Base-by-base conservation (phyloP, 2,113 vertebrate genomes). In the Cyprinodon brontotheroides region DNA sequence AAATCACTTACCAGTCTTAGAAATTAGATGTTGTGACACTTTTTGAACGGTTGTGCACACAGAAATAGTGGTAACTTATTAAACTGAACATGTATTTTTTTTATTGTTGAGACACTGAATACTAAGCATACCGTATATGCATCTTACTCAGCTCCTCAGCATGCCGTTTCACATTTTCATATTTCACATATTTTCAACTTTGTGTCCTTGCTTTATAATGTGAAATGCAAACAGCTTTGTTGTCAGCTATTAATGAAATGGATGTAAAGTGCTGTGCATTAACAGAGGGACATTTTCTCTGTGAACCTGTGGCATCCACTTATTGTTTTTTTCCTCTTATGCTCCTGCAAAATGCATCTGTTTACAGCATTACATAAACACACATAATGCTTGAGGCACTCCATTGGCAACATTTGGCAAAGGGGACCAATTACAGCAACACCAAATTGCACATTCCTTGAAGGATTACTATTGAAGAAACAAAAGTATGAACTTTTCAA, bases 241-340 rank as follows among this genome's bases (percentile, higher is more conserved):
- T 70, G 71, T 93, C 86, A 91, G 90, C 89, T 87, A 92, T 93
- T 90, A 70, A 92, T 88, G 88, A 79, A 88, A 81, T 89, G 87
- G 81, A 84, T 71, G 72, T 73, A 77, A 75, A 89, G 83, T 82
- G 79, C 82, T 17, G 75, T 83, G 77, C 86, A 87, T 87, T 81
- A 86, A 81, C 87, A 72, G 72, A 68, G 86, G 89, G 86, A 89
- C 73, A 90, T 72, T 50, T 80, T 81, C 75, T 77, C 72, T 48
- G 64, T 87, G 82, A 92, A 89, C 85, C 66, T 9, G 2, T 82
- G 84, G 70, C 43, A 72, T 81, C 71, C 77, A 75, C 4, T 73
- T 75, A 81, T 87, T 89, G 87, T 85, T 85, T 65, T 74, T 40
- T 85, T 80, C 61, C 43, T 57, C 73, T 37, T 71, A 48, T 40